Percentiles rank a stretch among this genome's conserved stretches.
phyloP scores from a whole-genome alignment of 1,140 invertebrate species.

The Plectus sambesii region DNA sequence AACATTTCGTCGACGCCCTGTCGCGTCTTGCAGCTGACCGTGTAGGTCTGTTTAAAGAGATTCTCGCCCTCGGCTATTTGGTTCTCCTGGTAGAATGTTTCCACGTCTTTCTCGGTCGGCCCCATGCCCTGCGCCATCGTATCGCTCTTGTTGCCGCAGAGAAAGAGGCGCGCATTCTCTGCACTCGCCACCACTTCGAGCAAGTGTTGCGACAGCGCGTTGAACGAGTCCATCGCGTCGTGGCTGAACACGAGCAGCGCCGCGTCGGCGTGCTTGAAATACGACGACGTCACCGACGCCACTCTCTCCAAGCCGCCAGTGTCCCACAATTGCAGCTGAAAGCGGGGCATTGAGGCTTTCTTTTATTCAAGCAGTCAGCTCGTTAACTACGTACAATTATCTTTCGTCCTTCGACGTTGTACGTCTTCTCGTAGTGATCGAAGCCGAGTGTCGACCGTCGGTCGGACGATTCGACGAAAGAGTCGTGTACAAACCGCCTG shows the following conservation, averaged over 20 bases:
- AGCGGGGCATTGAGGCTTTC: constrained; percentile 20
- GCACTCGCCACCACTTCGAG: constrained; percentile 80
- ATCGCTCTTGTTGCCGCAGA: constrained; percentile 79
- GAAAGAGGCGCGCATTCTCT: constrained; percentile 80
- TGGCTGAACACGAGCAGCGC: constrained; percentile 77
- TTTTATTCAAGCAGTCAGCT: constrained; percentile 24
- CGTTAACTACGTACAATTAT: background rate
- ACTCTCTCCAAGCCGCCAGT: constrained; percentile 85
- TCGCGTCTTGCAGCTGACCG: constrained; percentile 77
- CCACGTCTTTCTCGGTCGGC: background rate
- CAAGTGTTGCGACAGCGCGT: constrained; percentile 74
- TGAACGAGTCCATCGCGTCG: constrained; percentile 77
- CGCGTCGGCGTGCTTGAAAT: constrained; percentile 83
- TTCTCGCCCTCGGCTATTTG: constrained; percentile 56
- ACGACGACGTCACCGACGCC: constrained; percentile 78
- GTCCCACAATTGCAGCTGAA: constrained; percentile 76
- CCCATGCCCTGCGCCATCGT: background rate
- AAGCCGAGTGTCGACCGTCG: constrained; percentile 76
- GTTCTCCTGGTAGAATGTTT: background rate
- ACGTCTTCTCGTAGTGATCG: constrained; percentile 73
- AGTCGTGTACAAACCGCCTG: constrained; percentile 73
- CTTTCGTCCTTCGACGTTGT: constrained; percentile 60
- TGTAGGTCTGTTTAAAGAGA: constrained; percentile 71
- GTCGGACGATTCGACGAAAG: constrained; percentile 63
- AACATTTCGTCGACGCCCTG: constrained; percentile 81